These are phyloP conservation scores for Microcebus tavaratra DNA, from an alignment of 2,113 vertebrate species.

Conservation along the genomic window DNA sequence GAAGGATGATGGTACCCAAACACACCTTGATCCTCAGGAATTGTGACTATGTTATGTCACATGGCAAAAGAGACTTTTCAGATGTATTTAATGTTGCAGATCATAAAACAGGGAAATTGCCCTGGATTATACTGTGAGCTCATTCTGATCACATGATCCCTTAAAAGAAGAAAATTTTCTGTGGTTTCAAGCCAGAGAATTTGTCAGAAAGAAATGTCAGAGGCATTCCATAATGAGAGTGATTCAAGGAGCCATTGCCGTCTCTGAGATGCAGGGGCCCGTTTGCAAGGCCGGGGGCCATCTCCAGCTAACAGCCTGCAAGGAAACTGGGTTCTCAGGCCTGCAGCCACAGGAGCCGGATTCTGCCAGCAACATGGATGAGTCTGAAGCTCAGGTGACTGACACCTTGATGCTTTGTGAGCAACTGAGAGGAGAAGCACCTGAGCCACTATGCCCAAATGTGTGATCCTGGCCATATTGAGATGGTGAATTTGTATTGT, in stretches of 20 bases:
- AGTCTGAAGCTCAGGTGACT: background rate
- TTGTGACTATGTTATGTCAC: background rate
- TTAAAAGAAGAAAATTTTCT: background rate
- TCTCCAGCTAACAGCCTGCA: background rate
- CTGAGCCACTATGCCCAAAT: background rate
- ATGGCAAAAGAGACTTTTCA: background rate
- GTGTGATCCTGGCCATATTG: background rate
- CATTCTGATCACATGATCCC: background rate
- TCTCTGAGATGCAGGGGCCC: background rate
- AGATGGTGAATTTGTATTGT: background rate
- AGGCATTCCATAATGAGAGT: background rate
- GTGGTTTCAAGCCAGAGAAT: background rate
- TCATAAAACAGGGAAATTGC: background rate
- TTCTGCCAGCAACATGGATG: background rate
- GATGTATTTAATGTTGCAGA: background rate
- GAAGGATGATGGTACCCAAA: background rate
- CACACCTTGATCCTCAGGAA: no score
- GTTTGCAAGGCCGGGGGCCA: background rate
- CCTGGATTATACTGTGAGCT: no score
- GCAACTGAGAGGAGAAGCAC: background rate
- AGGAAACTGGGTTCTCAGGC: background rate
- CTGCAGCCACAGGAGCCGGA: accelerated
- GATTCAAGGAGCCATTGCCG: background rate
- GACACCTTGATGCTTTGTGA: background rate
- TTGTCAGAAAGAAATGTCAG: background rate